phyloP scores from a whole-genome alignment of 1,140 invertebrate species.

The Pemphigus obesinymphae region DNA sequence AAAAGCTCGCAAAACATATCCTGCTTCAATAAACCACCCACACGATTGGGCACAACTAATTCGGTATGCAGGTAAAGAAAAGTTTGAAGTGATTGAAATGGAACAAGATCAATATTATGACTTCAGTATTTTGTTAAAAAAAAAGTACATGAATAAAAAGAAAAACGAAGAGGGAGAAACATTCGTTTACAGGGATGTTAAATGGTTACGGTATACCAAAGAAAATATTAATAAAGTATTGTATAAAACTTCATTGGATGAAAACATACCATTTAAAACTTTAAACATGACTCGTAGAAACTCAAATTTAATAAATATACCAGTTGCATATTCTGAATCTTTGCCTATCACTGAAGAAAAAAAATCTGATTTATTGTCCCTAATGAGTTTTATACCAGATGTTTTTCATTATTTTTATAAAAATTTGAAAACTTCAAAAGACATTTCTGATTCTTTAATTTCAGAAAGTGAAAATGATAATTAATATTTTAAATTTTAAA shows the following conservation, averaged over 20 bases:
- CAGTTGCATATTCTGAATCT: background rate
- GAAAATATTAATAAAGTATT: conserved; percentile 1
- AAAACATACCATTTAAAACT: background rate
- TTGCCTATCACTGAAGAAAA: conserved; percentile 9
- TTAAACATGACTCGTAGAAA: background rate
- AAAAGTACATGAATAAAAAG: background rate
- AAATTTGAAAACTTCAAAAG: background rate
- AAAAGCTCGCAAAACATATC: background rate
- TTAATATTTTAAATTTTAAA: too few species aligned
- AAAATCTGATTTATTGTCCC: background rate
- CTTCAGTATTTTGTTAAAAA: background rate
- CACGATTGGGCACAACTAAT: background rate
- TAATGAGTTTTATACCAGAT: background rate
- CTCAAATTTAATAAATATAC: background rate
- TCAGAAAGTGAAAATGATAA: background rate
- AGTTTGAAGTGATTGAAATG: background rate
- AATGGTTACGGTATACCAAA: background rate
- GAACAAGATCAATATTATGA: background rate
- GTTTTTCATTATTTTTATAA: background rate
- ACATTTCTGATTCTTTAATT: background rate
- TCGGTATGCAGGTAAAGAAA: background rate
- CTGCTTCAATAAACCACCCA: background rate
- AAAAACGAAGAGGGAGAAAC: background rate
- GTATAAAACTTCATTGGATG: background rate
- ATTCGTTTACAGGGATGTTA: background rate